phyloP scores from a whole-genome alignment of 2,113 vertebrate species.

The Lucifuga dentata region DNA sequence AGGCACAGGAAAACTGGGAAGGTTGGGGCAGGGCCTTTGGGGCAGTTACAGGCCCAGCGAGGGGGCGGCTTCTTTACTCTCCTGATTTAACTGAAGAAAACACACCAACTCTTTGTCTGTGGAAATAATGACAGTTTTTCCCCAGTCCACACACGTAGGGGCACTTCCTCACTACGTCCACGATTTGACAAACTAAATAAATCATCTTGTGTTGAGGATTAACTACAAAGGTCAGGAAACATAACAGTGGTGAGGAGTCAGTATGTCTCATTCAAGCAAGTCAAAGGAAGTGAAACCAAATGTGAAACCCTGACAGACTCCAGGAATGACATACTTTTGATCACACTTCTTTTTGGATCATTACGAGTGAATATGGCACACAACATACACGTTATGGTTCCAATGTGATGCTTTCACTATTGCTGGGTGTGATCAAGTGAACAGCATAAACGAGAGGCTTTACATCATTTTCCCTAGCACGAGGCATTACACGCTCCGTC shows the following conservation, averaged over 20 bases:
- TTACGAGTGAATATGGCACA: constrained; percentile 26
- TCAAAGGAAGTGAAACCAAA: constrained; percentile 36
- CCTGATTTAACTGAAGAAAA: constrained; percentile 61
- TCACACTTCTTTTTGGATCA: constrained; percentile 34
- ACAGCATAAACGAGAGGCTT: constrained; percentile 66
- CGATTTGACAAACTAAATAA: constrained; percentile 16
- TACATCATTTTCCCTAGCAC: constrained; percentile 74
- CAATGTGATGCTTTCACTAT: constrained; percentile 39
- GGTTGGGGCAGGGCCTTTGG: constrained; percentile 66
- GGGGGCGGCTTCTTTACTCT: constrained; percentile 45
- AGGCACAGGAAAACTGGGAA: constrained; percentile 75
- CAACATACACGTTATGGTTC: constrained; percentile 34
- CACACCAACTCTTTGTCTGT: constrained; percentile 52
- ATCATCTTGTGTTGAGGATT: constrained; percentile 4
- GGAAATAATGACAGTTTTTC: constrained; percentile 55
- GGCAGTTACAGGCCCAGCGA: constrained; percentile 48
- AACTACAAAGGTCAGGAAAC: constrained; percentile 10
- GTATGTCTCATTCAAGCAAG: constrained; percentile 41
- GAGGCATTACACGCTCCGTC: constrained; percentile 52
- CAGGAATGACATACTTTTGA: constrained; percentile 25
- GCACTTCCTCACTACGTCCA: constrained; percentile 14
- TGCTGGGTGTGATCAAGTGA: constrained; percentile 62
- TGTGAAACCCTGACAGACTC: constrained; percentile 11
- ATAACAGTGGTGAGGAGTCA: constrained; percentile 33
- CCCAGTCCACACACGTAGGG: constrained; percentile 9